Evolutionary conservation across 2,888 invertebrate species (phyloP).

Genomic region (Polydrusus tereticollis): DNA sequence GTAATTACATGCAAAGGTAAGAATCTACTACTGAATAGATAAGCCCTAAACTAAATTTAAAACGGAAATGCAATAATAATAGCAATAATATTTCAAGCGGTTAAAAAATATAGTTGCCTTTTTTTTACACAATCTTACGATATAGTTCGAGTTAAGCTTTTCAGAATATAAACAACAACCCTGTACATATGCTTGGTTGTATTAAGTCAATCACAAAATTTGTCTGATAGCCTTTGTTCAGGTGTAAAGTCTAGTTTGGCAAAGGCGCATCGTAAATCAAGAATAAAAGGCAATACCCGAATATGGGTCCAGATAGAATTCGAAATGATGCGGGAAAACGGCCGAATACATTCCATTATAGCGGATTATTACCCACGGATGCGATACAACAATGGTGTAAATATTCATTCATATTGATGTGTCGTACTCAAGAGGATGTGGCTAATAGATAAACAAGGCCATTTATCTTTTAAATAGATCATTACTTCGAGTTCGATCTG

Average conservation of each 20-base stretch:
- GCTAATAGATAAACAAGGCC: neutral
- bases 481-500: too few relatives aligned
- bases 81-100: too few relatives aligned
- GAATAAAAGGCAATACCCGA: conserved; percentile 25
- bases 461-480: too few relatives aligned
- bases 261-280: conserved; percentile 22
- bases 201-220: conserved; percentile 29
- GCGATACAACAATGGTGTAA: neutral
- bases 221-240: conserved; percentile 33
- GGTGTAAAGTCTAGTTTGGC: conserved; percentile 15
- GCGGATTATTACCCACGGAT: conserved; percentile 17
- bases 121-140: too few relatives aligned
- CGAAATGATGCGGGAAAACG: conserved; percentile 16
- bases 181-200: too few relatives aligned
- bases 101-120: too few relatives aligned
- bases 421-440: neutral
- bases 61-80: too few relatives aligned
- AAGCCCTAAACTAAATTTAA: too few relatives aligned
- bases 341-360: conserved; percentile 14
- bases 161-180: too few relatives aligned
- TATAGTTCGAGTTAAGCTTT: too few relatives aligned
- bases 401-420: conserved; percentile 6
- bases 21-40: too few relatives aligned
- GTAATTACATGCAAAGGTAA: too few relatives aligned
- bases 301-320: conserved; percentile 10